Conservation (phyloP, 2,888 invertebrate genomes). For the Lycaena phlaeas region DNA sequence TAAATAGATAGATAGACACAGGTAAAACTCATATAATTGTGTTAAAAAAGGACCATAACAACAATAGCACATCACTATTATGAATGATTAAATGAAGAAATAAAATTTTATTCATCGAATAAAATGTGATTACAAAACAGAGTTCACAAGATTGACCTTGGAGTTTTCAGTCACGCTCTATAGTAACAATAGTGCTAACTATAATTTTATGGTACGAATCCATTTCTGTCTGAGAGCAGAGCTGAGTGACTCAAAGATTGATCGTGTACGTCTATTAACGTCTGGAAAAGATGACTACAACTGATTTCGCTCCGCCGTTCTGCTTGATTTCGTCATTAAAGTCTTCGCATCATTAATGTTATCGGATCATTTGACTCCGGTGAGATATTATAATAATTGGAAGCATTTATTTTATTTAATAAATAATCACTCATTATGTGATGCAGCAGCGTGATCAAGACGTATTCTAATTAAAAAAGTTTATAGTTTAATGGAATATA, state of each 20-base stretch:
- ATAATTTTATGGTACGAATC: constrained; percentile 1
- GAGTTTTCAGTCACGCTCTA: not conserved
- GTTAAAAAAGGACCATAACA: too few relatives aligned
- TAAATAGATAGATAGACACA: too few relatives aligned
- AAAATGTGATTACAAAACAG: not conserved
- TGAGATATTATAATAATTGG: not conserved
- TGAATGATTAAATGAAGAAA: not conserved
- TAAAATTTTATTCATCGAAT: not conserved
- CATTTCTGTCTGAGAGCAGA: constrained; percentile 2
- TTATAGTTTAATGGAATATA: too few relatives aligned
- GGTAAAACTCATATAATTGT: too few relatives aligned
- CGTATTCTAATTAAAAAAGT: not conserved
- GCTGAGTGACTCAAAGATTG: constrained; percentile 7
- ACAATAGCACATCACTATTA: too few relatives aligned
- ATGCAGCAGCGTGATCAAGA: not conserved
- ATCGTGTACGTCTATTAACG: not conserved
- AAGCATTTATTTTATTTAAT: not conserved
- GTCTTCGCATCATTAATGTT: not conserved
- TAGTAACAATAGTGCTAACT: not conserved
- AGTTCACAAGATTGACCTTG: not conserved
- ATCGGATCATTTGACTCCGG: not conserved
- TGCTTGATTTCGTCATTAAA: constrained; percentile 7
- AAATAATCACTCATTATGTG: not conserved
- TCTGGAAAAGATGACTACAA: constrained; percentile 2
- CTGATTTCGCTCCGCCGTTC: not conserved